Evolutionary conservation across 2,797 vertebrate genomes (phyloP).

Genomic region (Enteromius radiatus): DNA sequence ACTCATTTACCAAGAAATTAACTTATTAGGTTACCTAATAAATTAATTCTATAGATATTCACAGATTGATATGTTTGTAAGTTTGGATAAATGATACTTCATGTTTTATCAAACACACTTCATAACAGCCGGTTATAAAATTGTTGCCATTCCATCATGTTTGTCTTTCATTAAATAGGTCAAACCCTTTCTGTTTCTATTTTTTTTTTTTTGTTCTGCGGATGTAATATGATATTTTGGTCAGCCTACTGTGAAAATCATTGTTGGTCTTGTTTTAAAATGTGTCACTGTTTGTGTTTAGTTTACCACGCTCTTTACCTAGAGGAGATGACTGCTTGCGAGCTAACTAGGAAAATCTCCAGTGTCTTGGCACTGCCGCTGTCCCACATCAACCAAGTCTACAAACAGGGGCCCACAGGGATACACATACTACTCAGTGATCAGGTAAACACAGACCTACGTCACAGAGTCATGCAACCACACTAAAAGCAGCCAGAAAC

Average conservation of each 20-base stretch:
- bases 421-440: slow-evolving; percentile 78
- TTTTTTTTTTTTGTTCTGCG: neutral
- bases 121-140: neutral
- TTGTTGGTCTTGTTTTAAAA: slow-evolving; percentile 59
- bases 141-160: neutral
- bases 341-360: slow-evolving; percentile 79
- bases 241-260: slow-evolving; percentile 75
- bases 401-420: slow-evolving; percentile 73
- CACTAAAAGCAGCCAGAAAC: neutral
- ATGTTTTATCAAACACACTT: neutral
- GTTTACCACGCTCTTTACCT: slow-evolving; percentile 81
- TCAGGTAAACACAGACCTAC: slow-evolving; percentile 67
- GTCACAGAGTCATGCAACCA: neutral
- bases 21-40: neutral
- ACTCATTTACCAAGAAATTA: neutral
- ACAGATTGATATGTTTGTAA: neutral
- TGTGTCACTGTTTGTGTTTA: slow-evolving; percentile 51
- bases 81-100: neutral
- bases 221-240: neutral
- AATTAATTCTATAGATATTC: neutral
- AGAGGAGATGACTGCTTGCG: slow-evolving; percentile 75
- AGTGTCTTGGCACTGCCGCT: slow-evolving; percentile 70
- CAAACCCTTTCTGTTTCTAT: neutral
- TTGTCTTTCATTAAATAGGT: neutral
- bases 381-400: slow-evolving; percentile 75